These are phyloP conservation scores for Oconnorella tubifera DNA, from an alignment of 2,888 invertebrate species.

Conservation along the genomic window DNA sequence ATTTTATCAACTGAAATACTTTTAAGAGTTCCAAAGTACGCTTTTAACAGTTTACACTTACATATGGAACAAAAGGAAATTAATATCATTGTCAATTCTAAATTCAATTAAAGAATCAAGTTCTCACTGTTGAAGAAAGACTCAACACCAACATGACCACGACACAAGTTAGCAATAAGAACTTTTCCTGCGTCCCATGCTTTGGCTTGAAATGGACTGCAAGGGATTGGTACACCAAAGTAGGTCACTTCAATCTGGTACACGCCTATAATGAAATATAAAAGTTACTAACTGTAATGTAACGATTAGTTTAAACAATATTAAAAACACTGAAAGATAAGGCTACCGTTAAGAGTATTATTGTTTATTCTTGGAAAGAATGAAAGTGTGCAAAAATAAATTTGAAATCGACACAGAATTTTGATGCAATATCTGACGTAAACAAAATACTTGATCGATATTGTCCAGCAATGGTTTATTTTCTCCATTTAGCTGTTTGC, in stretches of 20 bases:
- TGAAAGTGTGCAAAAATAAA: too few species aligned
- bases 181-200: conserved; percentile 65
- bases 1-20: too few species aligned
- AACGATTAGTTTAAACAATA: neutral
- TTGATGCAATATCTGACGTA: too few species aligned
- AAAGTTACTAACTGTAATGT: neutral
- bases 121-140: conserved; percentile 32
- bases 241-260: conserved; percentile 55
- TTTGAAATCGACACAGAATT: too few species aligned
- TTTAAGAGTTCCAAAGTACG: too few species aligned
- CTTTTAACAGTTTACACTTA: too few species aligned
- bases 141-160: conserved; percentile 25
- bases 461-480: too few species aligned
- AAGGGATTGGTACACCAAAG: conserved; percentile 66
- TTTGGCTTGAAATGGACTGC: conserved; percentile 91
- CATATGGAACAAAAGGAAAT: too few species aligned
- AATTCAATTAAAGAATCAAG: neutral
- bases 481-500: too few species aligned
- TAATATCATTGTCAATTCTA: too few species aligned
- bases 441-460: too few species aligned
- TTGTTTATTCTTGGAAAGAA: too few species aligned
- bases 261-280: conserved; percentile 33
- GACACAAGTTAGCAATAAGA: conserved; percentile 58
- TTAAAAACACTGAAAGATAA: neutral
- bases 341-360: neutral